phyloP scores from a whole-genome alignment of 2,888 invertebrate genomes.

The Ryuthela nishihirai region DNA sequence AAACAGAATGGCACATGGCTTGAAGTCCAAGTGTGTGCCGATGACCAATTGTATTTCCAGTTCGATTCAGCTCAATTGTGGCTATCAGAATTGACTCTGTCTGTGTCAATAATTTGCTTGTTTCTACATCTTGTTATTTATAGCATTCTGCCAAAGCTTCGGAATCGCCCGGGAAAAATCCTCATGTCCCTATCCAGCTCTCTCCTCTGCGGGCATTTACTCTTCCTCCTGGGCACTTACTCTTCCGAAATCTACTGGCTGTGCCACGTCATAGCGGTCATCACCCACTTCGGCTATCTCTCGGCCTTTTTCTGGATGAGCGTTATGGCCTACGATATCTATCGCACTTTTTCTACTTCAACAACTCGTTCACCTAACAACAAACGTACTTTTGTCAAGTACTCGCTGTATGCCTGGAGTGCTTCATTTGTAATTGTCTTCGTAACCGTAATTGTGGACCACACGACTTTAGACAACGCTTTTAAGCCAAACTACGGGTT shows the following conservation, averaged over 20 bases:
- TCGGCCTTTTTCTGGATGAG: slow-evolving; percentile 59
- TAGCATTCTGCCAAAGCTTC: slow-evolving; percentile 24
- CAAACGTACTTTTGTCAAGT: slow-evolving; percentile 30
- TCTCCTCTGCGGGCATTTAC: slow-evolving; percentile 34
- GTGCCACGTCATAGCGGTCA: slow-evolving; percentile 52
- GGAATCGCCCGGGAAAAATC: slow-evolving; percentile 39
- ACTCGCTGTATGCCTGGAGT: slow-evolving; percentile 46
- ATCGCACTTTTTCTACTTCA: slow-evolving; percentile 31
- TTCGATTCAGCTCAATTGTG: slow-evolving; percentile 13
- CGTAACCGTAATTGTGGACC: slow-evolving; percentile 22
- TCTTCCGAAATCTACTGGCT: slow-evolving; percentile 3
- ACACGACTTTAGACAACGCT: slow-evolving; percentile 1
- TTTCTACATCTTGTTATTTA: slow-evolving; percentile 30
- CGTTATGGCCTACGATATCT: slow-evolving; percentile 55
- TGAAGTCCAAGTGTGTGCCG: slow-evolving; percentile 20
- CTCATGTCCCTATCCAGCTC: slow-evolving; percentile 37
- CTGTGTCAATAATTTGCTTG: slow-evolving; percentile 35
- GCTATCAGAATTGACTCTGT: slow-evolving; percentile 32
- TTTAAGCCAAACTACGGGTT: slow-evolving; percentile 45
- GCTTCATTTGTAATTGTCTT: slow-evolving; percentile 44
- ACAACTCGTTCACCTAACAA: neutral
- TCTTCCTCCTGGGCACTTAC: slow-evolving; percentile 20
- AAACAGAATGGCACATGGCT: neutral
- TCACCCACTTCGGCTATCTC: slow-evolving; percentile 56
- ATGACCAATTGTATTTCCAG: slow-evolving; percentile 4